Conservation (phyloP, 2,113 vertebrate species). For the Sylvia atricapilla region DNA sequence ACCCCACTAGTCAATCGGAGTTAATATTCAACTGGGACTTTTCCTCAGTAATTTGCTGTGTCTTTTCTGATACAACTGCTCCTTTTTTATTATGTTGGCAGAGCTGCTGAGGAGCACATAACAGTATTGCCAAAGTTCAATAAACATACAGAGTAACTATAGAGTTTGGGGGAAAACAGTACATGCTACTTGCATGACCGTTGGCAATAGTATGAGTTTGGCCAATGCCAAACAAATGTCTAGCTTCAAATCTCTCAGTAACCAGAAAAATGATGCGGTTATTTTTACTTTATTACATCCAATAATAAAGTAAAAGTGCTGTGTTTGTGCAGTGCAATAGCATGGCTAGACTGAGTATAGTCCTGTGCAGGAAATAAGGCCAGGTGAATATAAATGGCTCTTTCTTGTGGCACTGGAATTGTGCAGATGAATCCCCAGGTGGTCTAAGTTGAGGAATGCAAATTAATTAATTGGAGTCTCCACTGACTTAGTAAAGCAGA, state of each 20-base stretch:
- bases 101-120: conserved; percentile 31
- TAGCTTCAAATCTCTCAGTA: conserved; percentile 11
- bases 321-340: neutral
- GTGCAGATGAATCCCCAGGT: neutral
- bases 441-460: neutral
- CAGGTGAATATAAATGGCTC: neutral
- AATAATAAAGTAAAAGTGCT: conserved; percentile 32
- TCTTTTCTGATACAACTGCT: conserved; percentile 39
- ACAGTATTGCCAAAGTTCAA: conserved; percentile 8
- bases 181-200: neutral
- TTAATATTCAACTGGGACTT: conserved; percentile 57
- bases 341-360: neutral
- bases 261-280: conserved; percentile 29
- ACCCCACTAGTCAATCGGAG: conserved; percentile 9
- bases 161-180: conserved; percentile 37
- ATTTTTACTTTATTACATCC: conserved; percentile 2
- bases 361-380: neutral
- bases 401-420: neutral
- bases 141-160: conserved; percentile 53
- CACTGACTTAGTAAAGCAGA: neutral
- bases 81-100: conserved; percentile 22
- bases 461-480: neutral
- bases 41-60: conserved; percentile 14
- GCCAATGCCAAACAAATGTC: conserved; percentile 29
- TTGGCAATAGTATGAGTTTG: neutral